A percentile compares a stretch with the other conserved stretches of the same genome.
Evolutionary conservation across 2,888 invertebrate genomes (phyloP).

Genomic region (Synergus gifuensis): DNA sequence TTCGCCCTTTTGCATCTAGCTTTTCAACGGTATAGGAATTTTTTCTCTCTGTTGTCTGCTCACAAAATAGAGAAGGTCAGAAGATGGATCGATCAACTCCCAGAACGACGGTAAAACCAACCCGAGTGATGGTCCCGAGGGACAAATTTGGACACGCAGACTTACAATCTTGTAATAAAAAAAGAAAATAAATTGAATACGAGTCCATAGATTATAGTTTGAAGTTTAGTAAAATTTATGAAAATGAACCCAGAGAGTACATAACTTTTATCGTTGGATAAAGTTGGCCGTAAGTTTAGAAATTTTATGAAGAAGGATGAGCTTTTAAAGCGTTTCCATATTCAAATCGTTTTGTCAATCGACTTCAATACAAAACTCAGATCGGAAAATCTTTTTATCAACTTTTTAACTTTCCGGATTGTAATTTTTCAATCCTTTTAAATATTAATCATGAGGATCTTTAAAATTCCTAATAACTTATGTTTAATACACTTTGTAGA

Average conservation of each 20-base stretch:
- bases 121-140: constrained; percentile 13
- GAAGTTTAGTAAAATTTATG: neutral
- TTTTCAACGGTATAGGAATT: neutral
- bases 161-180: constrained; percentile 21
- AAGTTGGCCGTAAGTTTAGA: neutral
- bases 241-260: neutral
- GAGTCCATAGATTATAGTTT: neutral
- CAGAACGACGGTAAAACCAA: neutral
- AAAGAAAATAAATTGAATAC: neutral
- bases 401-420: too few species aligned
- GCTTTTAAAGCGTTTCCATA: neutral
- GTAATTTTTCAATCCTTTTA: neutral
- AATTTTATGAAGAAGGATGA: neutral
- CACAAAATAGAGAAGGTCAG: constrained; percentile 18
- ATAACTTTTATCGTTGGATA: neutral
- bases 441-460: neutral
- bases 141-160: constrained; percentile 20
- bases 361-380: neutral
- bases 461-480: neutral
- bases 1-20: constrained; percentile 33
- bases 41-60: constrained; percentile 18
- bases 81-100: constrained; percentile 22
- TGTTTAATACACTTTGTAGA: neutral
- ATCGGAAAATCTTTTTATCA: too few species aligned
- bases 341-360: neutral